Base-by-base conservation (phyloP, 2,113 vertebrate genomes). In the Callipepla californica region DNA sequence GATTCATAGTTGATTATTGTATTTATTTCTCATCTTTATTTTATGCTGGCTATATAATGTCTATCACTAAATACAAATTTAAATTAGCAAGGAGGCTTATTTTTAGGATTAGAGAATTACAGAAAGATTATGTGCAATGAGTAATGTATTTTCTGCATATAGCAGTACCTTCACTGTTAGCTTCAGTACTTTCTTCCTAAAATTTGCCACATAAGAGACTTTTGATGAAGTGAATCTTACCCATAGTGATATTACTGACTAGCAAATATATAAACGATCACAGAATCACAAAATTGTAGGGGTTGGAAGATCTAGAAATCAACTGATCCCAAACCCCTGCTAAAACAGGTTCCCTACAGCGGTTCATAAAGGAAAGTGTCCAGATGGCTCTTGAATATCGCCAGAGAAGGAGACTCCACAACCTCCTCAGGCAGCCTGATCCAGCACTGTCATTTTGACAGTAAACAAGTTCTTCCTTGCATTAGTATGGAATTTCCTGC, bases 161-260 rank as follows among this genome's bases (percentile, higher is more conserved):
- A 80, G 15, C 1, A 28, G 11, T 9, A 59, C 13, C 47, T 1
- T 1, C 4, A n/a, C 5, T 44, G 19, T 6, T 84, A 6, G 73
- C 8, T 66, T 19, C n/a, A 48, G 22, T 59, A 85, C 3, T n/a
- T 25, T 2, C 7, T 53, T 63, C 42, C 61, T 47, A 4, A 12
- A 57, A 53, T 53, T 21, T 53, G 3, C 73, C 18, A 80, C 1
- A 5, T 16, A 57, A 53, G 17, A 73, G 16, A n/a, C 6, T n/a
- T 76, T 42, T 65, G 28, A 83, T 6, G 30, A 73, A 13, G 4
- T 11, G 6, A n/a, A 13, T 11, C 75, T 51, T 68, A 68, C 19
- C 65, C 26, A 45, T n/a, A 72, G 61, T 20, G 4, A 78, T 26
- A 32, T 20, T 28, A 3, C 28, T 79, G 48, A 55, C 59, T 9